phyloP scores from a whole-genome alignment of 2,797 vertebrate genomes.

The Mycteria americana region DNA sequence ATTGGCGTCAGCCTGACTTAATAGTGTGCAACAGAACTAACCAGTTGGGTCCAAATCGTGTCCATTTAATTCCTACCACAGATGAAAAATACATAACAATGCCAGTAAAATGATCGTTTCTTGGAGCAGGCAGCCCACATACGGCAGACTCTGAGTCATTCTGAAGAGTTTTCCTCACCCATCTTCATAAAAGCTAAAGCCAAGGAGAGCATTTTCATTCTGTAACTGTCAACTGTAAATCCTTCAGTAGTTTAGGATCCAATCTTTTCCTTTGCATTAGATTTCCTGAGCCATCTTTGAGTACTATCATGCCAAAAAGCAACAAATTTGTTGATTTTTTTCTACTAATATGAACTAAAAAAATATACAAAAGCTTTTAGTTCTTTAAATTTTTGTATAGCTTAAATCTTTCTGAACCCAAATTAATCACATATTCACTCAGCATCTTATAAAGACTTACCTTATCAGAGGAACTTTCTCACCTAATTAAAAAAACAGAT shows the following conservation, averaged over 20 bases:
- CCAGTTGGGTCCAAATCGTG: not conserved
- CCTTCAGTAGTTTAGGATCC: not conserved
- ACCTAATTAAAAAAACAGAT: not conserved
- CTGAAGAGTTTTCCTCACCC: not conserved
- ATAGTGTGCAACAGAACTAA: not conserved
- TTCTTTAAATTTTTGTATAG: not conserved
- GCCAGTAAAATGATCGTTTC: not conserved
- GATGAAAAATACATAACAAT: not conserved
- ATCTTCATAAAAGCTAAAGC: not conserved
- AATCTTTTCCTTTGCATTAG: not conserved
- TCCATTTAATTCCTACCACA: not conserved
- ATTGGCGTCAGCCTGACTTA: not conserved
- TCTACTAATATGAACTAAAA: not conserved
- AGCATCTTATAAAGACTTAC: not conserved
- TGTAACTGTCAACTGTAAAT: not conserved
- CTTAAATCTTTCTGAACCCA: not conserved
- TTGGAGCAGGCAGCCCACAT: not conserved
- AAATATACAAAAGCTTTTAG: not conserved
- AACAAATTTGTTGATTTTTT: not conserved
- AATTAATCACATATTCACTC: not conserved
- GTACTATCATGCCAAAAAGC: not conserved
- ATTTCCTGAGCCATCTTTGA: not conserved
- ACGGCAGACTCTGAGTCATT: not conserved
- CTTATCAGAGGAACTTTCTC: not conserved
- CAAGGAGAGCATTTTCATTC: not conserved